Percentiles rank a stretch among this genome's conserved stretches.
phyloP scores from a whole-genome alignment of 2,113 vertebrate species.

The Gila orcuttii region DNA sequence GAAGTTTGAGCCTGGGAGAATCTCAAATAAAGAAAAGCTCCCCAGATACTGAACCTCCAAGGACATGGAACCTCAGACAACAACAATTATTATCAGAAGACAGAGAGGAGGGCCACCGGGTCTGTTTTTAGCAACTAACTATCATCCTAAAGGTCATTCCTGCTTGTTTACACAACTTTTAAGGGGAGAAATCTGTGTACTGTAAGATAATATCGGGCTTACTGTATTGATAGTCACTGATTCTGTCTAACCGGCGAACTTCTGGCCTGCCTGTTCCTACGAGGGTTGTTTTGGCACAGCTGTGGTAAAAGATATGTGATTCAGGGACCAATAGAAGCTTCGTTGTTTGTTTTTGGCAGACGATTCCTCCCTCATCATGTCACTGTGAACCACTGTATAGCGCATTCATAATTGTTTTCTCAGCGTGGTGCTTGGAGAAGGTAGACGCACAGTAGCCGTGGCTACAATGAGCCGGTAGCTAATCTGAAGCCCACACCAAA shows the following conservation, averaged over 20 bases:
- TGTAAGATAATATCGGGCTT: constrained; percentile 22
- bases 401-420: constrained; percentile 23
- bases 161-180: constrained; percentile 39
- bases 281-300: constrained; percentile 19
- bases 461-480: constrained; percentile 2
- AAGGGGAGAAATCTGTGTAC: constrained; percentile 29
- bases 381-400: constrained; percentile 48
- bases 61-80: constrained; percentile 3
- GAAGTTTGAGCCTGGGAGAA: constrained; percentile 1
- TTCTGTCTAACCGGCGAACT: constrained; percentile 13
- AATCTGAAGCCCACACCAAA: constrained; percentile 59
- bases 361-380: constrained; percentile 12
- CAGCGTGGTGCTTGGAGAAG: constrained; percentile 49
- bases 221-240: constrained; percentile 14
- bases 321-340: constrained; percentile 55
- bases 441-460: constrained; percentile 29
- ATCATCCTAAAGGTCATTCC: constrained; percentile 27
- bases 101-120: not conserved
- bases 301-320: constrained; percentile 39
- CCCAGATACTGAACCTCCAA: not conserved
- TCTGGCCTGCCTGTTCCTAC: constrained; percentile 13
- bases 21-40: not conserved
- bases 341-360: constrained; percentile 21
- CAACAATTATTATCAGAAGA: not conserved
- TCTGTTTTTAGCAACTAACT: not conserved